Evolutionary conservation across 2,113 vertebrate genomes (phyloP).

Genomic region (Labrus mixtus): DNA sequence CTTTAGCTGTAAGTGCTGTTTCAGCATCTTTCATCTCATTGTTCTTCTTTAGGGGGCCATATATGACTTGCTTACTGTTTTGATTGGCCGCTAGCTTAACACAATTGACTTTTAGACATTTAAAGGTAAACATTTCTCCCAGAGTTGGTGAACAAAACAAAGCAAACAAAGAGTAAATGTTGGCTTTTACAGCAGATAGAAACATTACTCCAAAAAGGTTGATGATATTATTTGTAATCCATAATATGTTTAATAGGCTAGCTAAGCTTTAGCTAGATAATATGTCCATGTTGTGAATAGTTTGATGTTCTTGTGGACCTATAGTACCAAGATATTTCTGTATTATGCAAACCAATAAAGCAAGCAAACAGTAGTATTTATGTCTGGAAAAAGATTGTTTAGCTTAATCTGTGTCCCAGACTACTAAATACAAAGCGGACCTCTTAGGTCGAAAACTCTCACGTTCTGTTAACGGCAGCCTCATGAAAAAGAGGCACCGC

Average conservation of each 20-base stretch:
- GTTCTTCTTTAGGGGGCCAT: neutral
- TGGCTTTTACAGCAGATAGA: neutral
- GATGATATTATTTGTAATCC: neutral
- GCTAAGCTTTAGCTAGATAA: neutral
- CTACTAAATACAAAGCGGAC: neutral
- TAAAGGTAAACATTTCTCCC: neutral
- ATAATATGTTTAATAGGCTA: neutral
- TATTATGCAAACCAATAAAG: neutral
- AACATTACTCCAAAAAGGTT: too few relatives aligned
- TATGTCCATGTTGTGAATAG: neutral
- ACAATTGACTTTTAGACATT: too few relatives aligned
- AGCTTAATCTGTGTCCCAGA: neutral
- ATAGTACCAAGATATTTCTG: neutral
- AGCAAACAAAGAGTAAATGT: neutral
- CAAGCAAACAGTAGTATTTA: neutral
- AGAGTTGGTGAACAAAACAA: neutral
- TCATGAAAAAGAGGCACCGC: constrained; percentile 24
- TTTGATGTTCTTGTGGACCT: neutral
- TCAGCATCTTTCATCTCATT: neutral
- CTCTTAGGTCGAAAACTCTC: neutral
- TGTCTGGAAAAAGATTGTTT: neutral
- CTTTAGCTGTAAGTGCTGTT: neutral
- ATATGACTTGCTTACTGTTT: neutral
- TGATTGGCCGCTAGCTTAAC: neutral
- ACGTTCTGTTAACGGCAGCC: constrained; percentile 1